These are phyloP conservation scores for Raillietiella orientalis DNA, from an alignment of 2,888 invertebrate genomes.

Conservation along the genomic window DNA sequence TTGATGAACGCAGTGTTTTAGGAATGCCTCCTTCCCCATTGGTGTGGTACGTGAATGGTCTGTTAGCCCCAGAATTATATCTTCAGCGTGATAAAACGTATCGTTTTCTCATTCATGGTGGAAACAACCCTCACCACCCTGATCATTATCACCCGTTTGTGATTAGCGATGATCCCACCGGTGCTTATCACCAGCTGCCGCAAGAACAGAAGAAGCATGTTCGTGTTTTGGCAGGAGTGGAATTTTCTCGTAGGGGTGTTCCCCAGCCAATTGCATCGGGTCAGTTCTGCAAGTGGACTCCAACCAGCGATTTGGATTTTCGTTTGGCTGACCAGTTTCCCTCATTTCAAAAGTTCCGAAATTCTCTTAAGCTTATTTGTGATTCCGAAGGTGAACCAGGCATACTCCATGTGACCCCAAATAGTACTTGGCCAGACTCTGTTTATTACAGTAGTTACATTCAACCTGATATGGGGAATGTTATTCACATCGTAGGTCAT, in stretches of 20 bases:
- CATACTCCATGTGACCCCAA: slow-evolving; percentile 42
- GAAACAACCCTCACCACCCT: slow-evolving; percentile 57
- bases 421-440: slow-evolving; percentile 59
- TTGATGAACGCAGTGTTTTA: too few relatives aligned
- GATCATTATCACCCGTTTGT: slow-evolving; percentile 62
- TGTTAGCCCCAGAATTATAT: slow-evolving; percentile 54
- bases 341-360: slow-evolving; percentile 52
- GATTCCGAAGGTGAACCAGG: slow-evolving; percentile 29
- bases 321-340: slow-evolving; percentile 41
- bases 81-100: slow-evolving; percentile 53
- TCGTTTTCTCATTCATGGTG: slow-evolving; percentile 42
- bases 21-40: slow-evolving; percentile 18
- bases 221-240: slow-evolving; percentile 42
- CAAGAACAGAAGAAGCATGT: slow-evolving; percentile 33
- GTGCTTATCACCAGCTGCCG: slow-evolving; percentile 39
- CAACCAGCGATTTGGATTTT: slow-evolving; percentile 27
- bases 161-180: slow-evolving; percentile 48
- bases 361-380: slow-evolving; percentile 33
- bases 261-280: slow-evolving; percentile 47
- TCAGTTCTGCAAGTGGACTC: slow-evolving; percentile 35
- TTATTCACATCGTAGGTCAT: slow-evolving; percentile 46
- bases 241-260: slow-evolving; percentile 43
- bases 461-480: slow-evolving; percentile 79
- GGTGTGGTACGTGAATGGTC: slow-evolving; percentile 78
- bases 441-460: slow-evolving; percentile 83